These are phyloP conservation scores for Zosterops pallidus DNA, from an alignment of 2,113 vertebrate species.

Conservation along the genomic window DNA sequence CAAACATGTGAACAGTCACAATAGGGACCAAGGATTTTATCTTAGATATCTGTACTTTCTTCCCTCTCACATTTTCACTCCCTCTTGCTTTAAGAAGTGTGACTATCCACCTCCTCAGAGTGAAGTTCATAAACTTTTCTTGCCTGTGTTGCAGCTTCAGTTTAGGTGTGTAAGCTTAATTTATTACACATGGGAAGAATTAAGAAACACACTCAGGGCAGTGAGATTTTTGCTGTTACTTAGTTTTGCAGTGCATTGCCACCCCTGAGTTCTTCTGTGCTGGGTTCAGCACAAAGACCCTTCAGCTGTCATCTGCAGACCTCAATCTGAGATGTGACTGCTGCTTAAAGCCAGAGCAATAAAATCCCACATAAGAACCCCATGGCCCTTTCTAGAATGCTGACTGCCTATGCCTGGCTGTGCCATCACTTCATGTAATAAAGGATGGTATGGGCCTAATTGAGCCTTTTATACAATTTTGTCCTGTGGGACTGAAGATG, in stretches of 20 bases:
- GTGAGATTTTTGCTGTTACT: neutral
- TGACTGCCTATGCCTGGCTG: neutral
- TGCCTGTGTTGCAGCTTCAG: neutral
- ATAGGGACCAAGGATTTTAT: neutral
- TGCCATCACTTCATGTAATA: neutral
- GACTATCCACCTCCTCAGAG: neutral
- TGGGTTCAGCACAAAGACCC: neutral
- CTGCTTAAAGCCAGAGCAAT: neutral
- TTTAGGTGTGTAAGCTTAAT: neutral
- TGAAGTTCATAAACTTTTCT: neutral
- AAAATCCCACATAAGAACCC: neutral
- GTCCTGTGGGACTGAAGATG: neutral
- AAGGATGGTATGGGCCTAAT: rapidly evolving
- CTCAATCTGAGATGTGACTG: neutral
- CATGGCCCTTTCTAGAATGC: neutral
- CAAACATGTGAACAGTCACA: neutral
- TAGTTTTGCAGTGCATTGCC: neutral
- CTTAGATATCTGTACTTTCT: neutral
- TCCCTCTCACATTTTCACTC: neutral
- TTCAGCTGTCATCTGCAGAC: neutral
- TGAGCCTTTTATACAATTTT: neutral
- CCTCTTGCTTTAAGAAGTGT: neutral
- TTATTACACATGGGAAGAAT: neutral
- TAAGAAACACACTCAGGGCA: neutral
- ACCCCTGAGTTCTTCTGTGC: neutral